Evolutionary conservation across 2,888 invertebrate species (phyloP).

Genomic region (Nebria salina): DNA sequence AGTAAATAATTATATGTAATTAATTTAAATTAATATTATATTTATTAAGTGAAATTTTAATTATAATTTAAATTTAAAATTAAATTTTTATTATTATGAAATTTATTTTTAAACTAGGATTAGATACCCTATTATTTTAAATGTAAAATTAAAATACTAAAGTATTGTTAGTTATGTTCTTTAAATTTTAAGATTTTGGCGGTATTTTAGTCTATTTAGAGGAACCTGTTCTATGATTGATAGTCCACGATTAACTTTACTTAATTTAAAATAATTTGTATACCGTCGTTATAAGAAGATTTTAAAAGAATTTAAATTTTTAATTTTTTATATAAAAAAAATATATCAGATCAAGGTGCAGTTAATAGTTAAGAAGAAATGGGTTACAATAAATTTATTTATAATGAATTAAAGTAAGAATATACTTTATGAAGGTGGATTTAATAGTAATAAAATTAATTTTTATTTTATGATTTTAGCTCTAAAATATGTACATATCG

Average conservation of each 20-base stretch:
- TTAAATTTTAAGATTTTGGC: slow-evolving; percentile 77
- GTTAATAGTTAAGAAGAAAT: slow-evolving; percentile 72
- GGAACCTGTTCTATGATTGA: slow-evolving; percentile 76
- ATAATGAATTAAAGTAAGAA: slow-evolving; percentile 51
- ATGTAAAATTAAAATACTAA: slow-evolving; percentile 62
- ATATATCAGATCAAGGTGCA: slow-evolving; percentile 78
- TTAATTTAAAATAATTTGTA: slow-evolving; percentile 61
- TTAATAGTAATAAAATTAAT: slow-evolving; percentile 56
- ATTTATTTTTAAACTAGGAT: slow-evolving; percentile 69
- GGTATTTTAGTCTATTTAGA: slow-evolving; percentile 76
- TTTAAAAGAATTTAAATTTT: slow-evolving; percentile 65
- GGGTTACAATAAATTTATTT: slow-evolving; percentile 73
- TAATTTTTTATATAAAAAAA: slow-evolving; percentile 61
- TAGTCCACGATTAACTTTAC: slow-evolving; percentile 69
- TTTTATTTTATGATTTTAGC: slow-evolving; percentile 69
- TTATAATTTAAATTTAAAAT: slow-evolving; percentile 59
- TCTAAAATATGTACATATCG: slow-evolving; percentile 80
- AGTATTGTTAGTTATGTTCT: slow-evolving; percentile 70
- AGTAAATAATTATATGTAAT: slow-evolving; percentile 61
- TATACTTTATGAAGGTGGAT: slow-evolving; percentile 60
- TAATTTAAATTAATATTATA: slow-evolving; percentile 59
- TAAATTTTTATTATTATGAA: slow-evolving; percentile 59
- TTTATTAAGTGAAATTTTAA: slow-evolving; percentile 71
- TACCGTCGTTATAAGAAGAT: slow-evolving; percentile 59
- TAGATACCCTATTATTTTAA: slow-evolving; percentile 75